These are phyloP conservation scores for Tigriopus californicus DNA, from an alignment of 2,888 invertebrate species.

Conservation along the genomic window DNA sequence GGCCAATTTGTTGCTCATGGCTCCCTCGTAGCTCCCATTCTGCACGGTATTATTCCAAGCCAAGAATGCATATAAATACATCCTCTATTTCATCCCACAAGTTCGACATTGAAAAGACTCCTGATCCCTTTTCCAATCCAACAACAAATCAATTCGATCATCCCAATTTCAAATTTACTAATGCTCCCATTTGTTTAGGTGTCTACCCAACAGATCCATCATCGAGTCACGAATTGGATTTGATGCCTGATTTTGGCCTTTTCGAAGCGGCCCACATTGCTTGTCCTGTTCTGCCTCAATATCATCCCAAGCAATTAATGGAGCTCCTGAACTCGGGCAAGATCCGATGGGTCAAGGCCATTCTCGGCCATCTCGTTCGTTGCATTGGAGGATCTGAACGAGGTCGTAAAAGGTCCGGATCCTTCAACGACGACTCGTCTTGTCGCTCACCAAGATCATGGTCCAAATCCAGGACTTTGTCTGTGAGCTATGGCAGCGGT, in stretches of 20 bases:
- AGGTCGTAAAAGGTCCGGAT: slow-evolving; percentile 1
- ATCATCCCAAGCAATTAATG: slow-evolving; percentile 97
- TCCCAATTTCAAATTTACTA: too few relatives aligned
- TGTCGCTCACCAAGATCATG: slow-evolving; percentile 49
- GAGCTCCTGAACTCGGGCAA: slow-evolving; percentile 94
- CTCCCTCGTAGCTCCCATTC: too few relatives aligned
- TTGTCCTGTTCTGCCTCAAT: slow-evolving; percentile 92
- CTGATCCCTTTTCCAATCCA: too few relatives aligned
- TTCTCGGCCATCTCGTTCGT: slow-evolving; percentile 83
- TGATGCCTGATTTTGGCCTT: slow-evolving; percentile 79
- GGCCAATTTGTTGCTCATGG: too few relatives aligned
- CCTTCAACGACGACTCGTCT: slow-evolving; percentile 33
- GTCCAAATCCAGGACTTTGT: slow-evolving; percentile 72
- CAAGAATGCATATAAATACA: too few relatives aligned
- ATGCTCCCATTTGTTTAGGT: too few relatives aligned
- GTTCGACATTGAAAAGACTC: too few relatives aligned
- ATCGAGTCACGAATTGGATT: slow-evolving; percentile 32
- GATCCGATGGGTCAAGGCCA: slow-evolving; percentile 93
- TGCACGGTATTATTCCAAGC: too few relatives aligned
- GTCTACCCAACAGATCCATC: too few relatives aligned
- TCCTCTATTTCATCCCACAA: too few relatives aligned
- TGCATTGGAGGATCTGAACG: slow-evolving; percentile 27
- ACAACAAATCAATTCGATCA: too few relatives aligned
- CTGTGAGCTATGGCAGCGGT: slow-evolving; percentile 51
- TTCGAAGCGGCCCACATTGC: slow-evolving; percentile 95